phyloP scores from a whole-genome alignment of 2,888 invertebrate genomes.

The Cerceris rybyensis region DNA sequence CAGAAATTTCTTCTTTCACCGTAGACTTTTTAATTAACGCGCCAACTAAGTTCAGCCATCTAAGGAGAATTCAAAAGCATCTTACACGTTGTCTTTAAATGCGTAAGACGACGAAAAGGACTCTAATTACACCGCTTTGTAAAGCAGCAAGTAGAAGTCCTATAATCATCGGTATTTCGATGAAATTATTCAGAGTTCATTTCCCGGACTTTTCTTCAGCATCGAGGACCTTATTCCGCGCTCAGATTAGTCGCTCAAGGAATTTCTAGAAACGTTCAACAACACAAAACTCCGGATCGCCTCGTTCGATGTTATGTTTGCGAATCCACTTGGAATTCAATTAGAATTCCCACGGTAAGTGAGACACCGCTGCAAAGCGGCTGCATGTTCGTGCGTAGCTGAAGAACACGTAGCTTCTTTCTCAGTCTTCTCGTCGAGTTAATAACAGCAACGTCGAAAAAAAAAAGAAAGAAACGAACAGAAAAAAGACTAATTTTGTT shows the following conservation, averaged over 20 bases:
- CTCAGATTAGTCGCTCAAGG: neutral
- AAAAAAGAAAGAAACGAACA: neutral
- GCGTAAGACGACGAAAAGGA: too few relatives aligned
- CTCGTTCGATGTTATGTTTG: conserved; percentile 50
- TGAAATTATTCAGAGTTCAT: neutral
- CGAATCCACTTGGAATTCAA: conserved; percentile 61
- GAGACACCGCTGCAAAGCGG: conserved; percentile 16
- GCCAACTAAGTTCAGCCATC: too few relatives aligned
- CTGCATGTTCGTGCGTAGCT: neutral
- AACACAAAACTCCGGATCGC: conserved; percentile 23
- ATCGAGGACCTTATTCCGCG: too few relatives aligned
- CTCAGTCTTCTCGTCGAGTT: conserved; percentile 13
- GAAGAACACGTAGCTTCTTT: conserved; percentile 5
- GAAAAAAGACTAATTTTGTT: too few relatives aligned
- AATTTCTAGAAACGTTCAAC: conserved; percentile 44
- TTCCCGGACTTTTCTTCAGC: neutral
- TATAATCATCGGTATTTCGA: too few relatives aligned
- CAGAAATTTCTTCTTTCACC: too few relatives aligned
- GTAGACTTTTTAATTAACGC: too few relatives aligned
- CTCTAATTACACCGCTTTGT: too few relatives aligned
- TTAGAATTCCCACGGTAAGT: conserved; percentile 64
- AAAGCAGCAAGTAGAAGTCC: too few relatives aligned
- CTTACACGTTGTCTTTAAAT: too few relatives aligned
- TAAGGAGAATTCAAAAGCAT: too few relatives aligned
- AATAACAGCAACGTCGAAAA: neutral